Evolutionary conservation across 2,888 invertebrate genomes (phyloP).

Genomic region (Bugula neritina): DNA sequence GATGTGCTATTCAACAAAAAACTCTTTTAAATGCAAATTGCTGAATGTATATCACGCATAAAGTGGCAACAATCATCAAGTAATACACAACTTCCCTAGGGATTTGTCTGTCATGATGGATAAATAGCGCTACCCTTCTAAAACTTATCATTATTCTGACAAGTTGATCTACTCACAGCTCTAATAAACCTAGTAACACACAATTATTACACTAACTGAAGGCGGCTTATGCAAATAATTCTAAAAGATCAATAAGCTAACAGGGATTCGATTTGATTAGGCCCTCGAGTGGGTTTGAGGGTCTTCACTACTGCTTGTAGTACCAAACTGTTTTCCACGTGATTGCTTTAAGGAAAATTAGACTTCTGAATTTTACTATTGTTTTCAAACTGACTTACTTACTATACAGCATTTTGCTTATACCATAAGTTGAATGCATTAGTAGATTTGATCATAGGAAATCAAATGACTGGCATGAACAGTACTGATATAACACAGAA

Average conservation of each 20-base stretch:
- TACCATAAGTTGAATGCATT: no score
- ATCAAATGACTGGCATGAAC: no score
- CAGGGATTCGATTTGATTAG: conserved; percentile 13
- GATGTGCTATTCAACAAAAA: neutral
- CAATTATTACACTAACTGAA: conserved; percentile 18
- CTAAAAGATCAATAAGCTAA: neutral
- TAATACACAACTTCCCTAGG: neutral
- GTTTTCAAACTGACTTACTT: no score
- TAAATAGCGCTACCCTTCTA: neutral
- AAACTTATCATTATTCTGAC: neutral
- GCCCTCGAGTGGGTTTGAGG: neutral
- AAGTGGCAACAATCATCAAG: neutral
- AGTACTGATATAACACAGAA: no score
- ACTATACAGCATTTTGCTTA: no score
- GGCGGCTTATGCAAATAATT: conserved; percentile 15
- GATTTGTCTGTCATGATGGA: neutral
- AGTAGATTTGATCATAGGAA: no score
- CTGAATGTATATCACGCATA: neutral
- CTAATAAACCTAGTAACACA: neutral
- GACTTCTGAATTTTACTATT: no score
- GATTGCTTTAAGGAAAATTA: no score
- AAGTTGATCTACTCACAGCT: neutral
- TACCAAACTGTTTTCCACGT: no score
- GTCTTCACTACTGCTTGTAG: neutral
- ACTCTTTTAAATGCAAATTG: neutral